Evolutionary conservation across 1,140 invertebrate genomes (phyloP).

Genomic region (Armadillidium nasatum): DNA sequence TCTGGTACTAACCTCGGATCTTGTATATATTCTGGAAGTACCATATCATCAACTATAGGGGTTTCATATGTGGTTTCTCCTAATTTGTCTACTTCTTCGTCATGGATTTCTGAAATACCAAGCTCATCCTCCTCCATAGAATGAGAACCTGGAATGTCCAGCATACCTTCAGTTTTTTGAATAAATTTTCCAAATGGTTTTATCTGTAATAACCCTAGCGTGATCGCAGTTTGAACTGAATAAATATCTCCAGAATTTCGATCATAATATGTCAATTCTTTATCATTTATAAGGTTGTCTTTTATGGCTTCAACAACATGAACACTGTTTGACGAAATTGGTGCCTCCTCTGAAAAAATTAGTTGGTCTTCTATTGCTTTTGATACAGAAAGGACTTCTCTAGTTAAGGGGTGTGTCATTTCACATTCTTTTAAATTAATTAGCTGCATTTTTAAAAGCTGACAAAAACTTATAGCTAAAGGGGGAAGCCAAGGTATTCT

Average conservation of each 20-base stretch:
- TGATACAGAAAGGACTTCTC: constrained; percentile 60
- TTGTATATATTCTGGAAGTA: too few species aligned
- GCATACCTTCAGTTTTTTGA: too few species aligned
- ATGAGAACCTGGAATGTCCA: too few species aligned
- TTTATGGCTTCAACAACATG: constrained; percentile 64
- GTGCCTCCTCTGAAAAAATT: constrained; percentile 73
- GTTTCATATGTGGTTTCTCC: too few species aligned
- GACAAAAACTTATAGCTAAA: constrained; percentile 64
- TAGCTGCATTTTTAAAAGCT: too few species aligned
- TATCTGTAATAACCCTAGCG: neutral
- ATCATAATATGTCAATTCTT: neutral
- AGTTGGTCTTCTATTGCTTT: constrained; percentile 74
- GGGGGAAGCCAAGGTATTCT: constrained; percentile 53
- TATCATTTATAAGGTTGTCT: constrained; percentile 57
- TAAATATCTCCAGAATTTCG: neutral
- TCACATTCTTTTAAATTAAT: too few species aligned
- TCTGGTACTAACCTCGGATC: too few species aligned
- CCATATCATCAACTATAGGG: too few species aligned
- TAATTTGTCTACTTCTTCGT: too few species aligned
- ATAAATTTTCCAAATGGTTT: neutral
- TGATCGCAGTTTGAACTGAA: neutral
- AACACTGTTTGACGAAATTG: constrained; percentile 60
- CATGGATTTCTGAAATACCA: too few species aligned
- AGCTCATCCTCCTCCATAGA: too few species aligned
- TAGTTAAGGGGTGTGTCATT: constrained; percentile 69